Conservation (phyloP, 2,797 vertebrate genomes). For the Etheostoma perlongum region DNA sequence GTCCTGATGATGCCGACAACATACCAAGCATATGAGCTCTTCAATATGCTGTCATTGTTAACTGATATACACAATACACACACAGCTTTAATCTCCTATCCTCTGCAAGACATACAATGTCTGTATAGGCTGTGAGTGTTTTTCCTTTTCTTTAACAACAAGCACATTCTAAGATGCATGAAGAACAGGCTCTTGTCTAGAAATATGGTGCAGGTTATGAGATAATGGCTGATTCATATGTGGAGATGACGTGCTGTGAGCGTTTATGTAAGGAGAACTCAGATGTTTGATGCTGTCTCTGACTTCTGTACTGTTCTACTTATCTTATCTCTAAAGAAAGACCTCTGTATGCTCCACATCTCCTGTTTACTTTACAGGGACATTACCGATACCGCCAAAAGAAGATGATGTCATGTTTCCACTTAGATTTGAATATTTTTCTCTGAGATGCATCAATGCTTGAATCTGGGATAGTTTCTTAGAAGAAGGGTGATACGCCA, state of each 20-base stretch:
- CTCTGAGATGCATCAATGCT: slow-evolving; percentile 35
- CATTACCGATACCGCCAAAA: slow-evolving; percentile 53
- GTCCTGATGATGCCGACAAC: slow-evolving; percentile 18
- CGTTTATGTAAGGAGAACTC: slow-evolving; percentile 59
- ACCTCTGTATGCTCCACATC: slow-evolving; percentile 43
- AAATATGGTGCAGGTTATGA: slow-evolving; percentile 34
- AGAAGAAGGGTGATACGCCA: slow-evolving; percentile 29
- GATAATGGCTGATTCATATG: slow-evolving; percentile 73
- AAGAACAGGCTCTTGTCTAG: slow-evolving; percentile 71
- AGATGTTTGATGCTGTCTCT: slow-evolving; percentile 43
- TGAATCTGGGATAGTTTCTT: slow-evolving; percentile 14
- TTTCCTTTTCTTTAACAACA: slow-evolving; percentile 54
- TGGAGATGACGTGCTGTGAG: slow-evolving; percentile 52
- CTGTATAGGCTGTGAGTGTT: slow-evolving; percentile 54
- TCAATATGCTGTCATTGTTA: slow-evolving; percentile 27
- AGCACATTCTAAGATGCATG: slow-evolving; percentile 36
- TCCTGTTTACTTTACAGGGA: slow-evolving; percentile 45
- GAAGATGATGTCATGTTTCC: slow-evolving; percentile 65
- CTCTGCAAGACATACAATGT: slow-evolving; percentile 50
- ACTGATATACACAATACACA: slow-evolving; percentile 59
- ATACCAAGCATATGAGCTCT: slow-evolving; percentile 40
- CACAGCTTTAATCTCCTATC: slow-evolving; percentile 58
- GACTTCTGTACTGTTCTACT: slow-evolving; percentile 39
- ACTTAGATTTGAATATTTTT: slow-evolving; percentile 47
- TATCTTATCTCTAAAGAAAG: slow-evolving; percentile 40